Evolutionary conservation across 2,797 vertebrate species (phyloP), one percentile per base, ranked within the genome.

Genomic region (Cuculus canorus): DNA sequence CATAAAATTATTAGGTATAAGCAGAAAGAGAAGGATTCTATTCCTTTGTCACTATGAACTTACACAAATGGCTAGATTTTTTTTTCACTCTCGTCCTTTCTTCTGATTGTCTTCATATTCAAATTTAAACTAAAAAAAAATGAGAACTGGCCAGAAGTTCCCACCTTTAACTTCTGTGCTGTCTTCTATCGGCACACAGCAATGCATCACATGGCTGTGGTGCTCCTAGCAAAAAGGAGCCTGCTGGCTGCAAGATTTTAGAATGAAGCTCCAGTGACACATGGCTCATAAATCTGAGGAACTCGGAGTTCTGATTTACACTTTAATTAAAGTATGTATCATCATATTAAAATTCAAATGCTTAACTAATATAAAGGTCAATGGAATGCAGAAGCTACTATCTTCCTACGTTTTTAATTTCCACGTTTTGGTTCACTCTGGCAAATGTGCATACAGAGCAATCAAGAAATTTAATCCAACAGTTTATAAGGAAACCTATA

Each of bases 351-450:
- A 92, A 94, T 82, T 82, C 68, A 52, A 82, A 86, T 69, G 60
- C 68, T 94, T 89, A 53, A 68, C 86, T 94, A 92, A 92, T 88
- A 47, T 69, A 94, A 95, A 96, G 89, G 91, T 96, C 91, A 96
- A 81, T 72, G 69, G 76, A 78, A 96, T 59, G 57, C 79, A 66
- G 45, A 63, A 69, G 32, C 23, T 80, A 32, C 69, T 81, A 19
- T 65, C 56, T 88, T 87, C 86, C 81, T 93, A 37, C 59, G 16
- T 88, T 83, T 95, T 89, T 92, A 66, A 91, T 96, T 93, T 76
- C 82, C 39, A 65, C 56, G 32, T 78, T 95, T 92, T 92, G 35
- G 50, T 81, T 91, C 50, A 2, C 61, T 68, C 65, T 35, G 76
- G 64, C 72, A 89, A 75, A 91, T 23, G n/a, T 64, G 57, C 48